phyloP scores from a whole-genome alignment of 2,888 invertebrate genomes.

The Strigamia transsilvanica region DNA sequence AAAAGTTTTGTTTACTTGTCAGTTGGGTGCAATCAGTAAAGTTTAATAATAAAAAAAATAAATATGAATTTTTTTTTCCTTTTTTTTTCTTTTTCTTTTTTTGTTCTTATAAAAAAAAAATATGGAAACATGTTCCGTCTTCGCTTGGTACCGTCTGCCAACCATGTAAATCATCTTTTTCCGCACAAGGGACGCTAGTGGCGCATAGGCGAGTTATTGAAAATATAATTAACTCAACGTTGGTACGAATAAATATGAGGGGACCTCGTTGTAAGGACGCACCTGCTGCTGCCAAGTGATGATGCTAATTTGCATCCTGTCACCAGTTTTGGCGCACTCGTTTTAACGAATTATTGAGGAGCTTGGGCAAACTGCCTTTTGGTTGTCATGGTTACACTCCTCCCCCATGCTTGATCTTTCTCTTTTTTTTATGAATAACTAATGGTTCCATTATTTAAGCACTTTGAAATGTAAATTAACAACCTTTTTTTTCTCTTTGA shows the following conservation, averaged over 20 bases:
- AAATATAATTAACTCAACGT: slow-evolving; percentile 50
- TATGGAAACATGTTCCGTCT: slow-evolving; percentile 22
- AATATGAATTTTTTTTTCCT: neutral
- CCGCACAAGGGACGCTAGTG: slow-evolving; percentile 38
- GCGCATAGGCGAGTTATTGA: slow-evolving; percentile 50
- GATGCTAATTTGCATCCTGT: slow-evolving; percentile 42
- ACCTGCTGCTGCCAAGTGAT: slow-evolving; percentile 38
- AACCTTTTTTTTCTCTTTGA: neutral
- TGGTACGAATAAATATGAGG: slow-evolving; percentile 37
- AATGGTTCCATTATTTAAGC: slow-evolving; percentile 17
- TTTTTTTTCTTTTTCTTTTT: neutral
- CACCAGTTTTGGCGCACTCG: slow-evolving; percentile 26
- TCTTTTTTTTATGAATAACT: slow-evolving; percentile 27
- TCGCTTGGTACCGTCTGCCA: slow-evolving; percentile 41
- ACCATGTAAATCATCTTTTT: slow-evolving; percentile 50
- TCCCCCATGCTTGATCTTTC: neutral
- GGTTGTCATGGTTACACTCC: slow-evolving; percentile 8
- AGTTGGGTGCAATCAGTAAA: neutral
- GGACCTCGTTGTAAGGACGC: slow-evolving; percentile 12
- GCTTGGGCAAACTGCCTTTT: slow-evolving; percentile 5
- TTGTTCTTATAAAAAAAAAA: neutral
- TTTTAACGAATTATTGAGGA: slow-evolving; percentile 33
- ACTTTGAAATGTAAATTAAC: neutral
- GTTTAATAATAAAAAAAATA: slow-evolving; percentile 9
- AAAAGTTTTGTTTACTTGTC: slow-evolving; percentile 36